Percentiles rank a stretch among this genome's conserved stretches.
Evolutionary conservation across 2,113 vertebrate genomes (phyloP).

Genomic region (Protobothrops mucrosquamatus): DNA sequence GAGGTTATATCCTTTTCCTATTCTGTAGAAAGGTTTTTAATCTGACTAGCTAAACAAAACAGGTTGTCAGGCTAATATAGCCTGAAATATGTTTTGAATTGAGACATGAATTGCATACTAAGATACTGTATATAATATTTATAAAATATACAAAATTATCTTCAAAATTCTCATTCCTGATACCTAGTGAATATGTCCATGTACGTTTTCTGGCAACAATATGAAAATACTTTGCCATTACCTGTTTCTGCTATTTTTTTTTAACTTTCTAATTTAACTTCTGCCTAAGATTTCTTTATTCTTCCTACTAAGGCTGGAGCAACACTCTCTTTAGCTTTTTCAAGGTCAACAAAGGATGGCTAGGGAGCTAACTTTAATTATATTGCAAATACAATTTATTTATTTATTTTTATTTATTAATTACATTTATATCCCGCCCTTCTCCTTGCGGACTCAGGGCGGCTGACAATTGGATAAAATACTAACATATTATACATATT

Average conservation of each 20-base stretch:
- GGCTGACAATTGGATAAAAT: too few relatives aligned
- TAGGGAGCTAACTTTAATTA: neutral
- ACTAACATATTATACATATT: too few relatives aligned
- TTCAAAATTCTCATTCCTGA: neutral
- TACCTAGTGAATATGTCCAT: neutral
- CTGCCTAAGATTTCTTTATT: neutral
- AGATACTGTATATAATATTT: neutral
- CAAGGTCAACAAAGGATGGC: neutral
- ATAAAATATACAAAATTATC: neutral
- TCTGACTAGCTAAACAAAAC: neutral
- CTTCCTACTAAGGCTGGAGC: neutral
- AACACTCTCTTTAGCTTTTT: neutral
- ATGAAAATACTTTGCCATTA: neutral
- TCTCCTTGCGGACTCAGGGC: too few relatives aligned
- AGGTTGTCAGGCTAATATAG: neutral
- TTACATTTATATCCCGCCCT: too few relatives aligned
- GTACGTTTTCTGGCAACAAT: neutral
- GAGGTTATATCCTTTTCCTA: neutral
- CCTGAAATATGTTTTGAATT: neutral
- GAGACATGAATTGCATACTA: neutral
- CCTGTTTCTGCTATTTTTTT: neutral
- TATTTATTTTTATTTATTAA: too few relatives aligned
- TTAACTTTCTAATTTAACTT: neutral
- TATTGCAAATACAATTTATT: neutral
- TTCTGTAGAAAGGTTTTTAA: neutral